These are phyloP conservation scores for Ichneumon xanthorius DNA, from an alignment of 2,888 invertebrate species.

Conservation along the genomic window DNA sequence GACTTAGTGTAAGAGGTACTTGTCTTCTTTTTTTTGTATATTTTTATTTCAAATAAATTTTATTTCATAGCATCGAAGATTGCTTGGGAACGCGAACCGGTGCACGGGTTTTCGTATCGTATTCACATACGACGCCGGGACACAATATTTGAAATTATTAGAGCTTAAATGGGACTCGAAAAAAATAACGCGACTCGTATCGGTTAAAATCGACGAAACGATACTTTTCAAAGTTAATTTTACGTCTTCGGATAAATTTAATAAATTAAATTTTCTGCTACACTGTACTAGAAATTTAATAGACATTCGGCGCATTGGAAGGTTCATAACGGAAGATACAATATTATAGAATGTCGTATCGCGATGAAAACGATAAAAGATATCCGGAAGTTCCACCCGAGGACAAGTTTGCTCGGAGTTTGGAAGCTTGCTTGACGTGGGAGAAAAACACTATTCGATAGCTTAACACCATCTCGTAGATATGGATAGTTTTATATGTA, in stretches of 20 bases:
- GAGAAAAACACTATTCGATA: constrained; percentile 64
- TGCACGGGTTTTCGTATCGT: not conserved
- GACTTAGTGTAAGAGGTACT: constrained; percentile 48
- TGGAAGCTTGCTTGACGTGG: constrained; percentile 76
- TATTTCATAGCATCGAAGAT: constrained; percentile 39
- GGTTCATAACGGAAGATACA: not conserved
- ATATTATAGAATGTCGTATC: not conserved
- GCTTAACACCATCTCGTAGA: constrained; percentile 48
- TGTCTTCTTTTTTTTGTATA: constrained; percentile 49
- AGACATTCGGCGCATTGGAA: not conserved
- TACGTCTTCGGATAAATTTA: not conserved
- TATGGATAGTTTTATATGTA: constrained; percentile 9
- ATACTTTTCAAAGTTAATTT: not conserved
- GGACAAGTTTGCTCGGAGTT: constrained; percentile 79
- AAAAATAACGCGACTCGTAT: not conserved
- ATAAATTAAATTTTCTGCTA: not conserved
- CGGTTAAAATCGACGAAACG: not conserved
- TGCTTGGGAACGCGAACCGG: not conserved
- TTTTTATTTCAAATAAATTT: constrained; percentile 66
- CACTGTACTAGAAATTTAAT: not conserved
- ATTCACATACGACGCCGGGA: not conserved
- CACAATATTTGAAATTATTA: not conserved
- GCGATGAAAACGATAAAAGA: constrained; percentile 43
- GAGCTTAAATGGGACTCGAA: not conserved
- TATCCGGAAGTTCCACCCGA: constrained; percentile 68